Evolutionary conservation across 2,888 invertebrate genomes (phyloP).

Genomic region (Anodontia alba): DNA sequence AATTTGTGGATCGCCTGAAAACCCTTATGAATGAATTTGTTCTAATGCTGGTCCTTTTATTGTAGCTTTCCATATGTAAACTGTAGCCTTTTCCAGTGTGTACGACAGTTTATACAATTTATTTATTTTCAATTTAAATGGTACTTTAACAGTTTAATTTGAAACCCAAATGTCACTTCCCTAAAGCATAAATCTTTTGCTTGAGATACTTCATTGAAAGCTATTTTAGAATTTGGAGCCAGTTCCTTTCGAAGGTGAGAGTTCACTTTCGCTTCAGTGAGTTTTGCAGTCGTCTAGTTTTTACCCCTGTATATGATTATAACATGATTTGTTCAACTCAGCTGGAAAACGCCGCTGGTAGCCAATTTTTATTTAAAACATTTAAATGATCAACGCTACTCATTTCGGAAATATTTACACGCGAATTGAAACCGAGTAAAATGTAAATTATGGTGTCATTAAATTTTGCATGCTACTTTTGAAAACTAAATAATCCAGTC

Average conservation of each 20-base stretch:
- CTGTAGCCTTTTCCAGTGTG: too few relatives aligned
- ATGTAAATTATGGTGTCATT: slow-evolving; percentile 9
- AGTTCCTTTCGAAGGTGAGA: slow-evolving; percentile 25
- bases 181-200: slow-evolving; percentile 33
- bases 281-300: slow-evolving; percentile 23
- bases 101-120: not conserved
- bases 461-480: slow-evolving; percentile 11
- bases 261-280: slow-evolving; percentile 24
- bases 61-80: too few relatives aligned
- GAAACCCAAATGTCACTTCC: slow-evolving; percentile 18
- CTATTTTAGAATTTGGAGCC: slow-evolving; percentile 28
- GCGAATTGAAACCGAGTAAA: slow-evolving; percentile 4
- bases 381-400: slow-evolving; percentile 13
- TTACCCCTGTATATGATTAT: slow-evolving; percentile 22
- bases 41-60: too few relatives aligned
- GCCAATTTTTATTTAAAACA: slow-evolving; percentile 25
- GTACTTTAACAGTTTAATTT: slow-evolving; percentile 7
- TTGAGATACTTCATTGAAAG: slow-evolving; percentile 27
- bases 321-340: slow-evolving; percentile 36
- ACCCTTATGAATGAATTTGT: too few relatives aligned
- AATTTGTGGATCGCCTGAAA: too few relatives aligned
- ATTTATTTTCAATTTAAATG: slow-evolving; percentile 18
- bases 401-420: slow-evolving; percentile 17
- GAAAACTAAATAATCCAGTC: not conserved
- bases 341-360: slow-evolving; percentile 34